Conservation (phyloP, 2,888 invertebrate genomes). For the Yponomeuta sedellus region DNA sequence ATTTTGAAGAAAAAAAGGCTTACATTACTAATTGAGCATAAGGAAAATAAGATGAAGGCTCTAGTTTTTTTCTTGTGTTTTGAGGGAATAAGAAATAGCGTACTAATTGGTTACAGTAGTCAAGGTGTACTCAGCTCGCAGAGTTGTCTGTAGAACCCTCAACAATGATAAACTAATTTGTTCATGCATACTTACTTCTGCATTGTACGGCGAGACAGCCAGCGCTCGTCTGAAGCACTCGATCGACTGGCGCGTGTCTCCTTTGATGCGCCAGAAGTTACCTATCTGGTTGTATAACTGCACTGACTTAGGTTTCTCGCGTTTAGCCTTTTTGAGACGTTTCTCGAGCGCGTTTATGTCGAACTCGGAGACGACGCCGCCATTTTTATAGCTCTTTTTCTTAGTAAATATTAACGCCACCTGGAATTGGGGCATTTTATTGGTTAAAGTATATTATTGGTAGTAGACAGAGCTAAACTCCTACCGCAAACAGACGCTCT, state of each 20-base stretch:
- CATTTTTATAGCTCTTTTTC: slow-evolving; percentile 77
- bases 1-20: no score
- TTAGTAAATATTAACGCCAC: slow-evolving; percentile 86
- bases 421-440: slow-evolving; percentile 36
- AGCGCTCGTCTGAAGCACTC: slow-evolving; percentile 93
- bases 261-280: slow-evolving; percentile 93
- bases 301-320: slow-evolving; percentile 89
- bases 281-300: slow-evolving; percentile 93
- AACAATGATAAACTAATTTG: no score
- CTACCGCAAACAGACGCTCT: no score
- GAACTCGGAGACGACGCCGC: slow-evolving; percentile 77
- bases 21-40: no score
- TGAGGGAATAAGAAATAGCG: no score
- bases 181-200: slow-evolving; percentile 75
- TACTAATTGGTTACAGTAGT: no score
- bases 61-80: no score
- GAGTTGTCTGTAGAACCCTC: no score
- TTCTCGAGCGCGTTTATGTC: slow-evolving; percentile 85
- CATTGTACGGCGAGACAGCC: slow-evolving; percentile 90
- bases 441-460: no score
- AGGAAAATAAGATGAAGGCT: no score
- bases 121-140: no score
- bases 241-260: slow-evolving; percentile 89
- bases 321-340: slow-evolving; percentile 85
- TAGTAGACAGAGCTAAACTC: no score